A percentile compares a stretch with the other conserved stretches of the same genome.
These are phyloP conservation scores for Cephus pygmeus DNA, from an alignment of 2,888 invertebrate genomes.

Conservation along the genomic window DNA sequence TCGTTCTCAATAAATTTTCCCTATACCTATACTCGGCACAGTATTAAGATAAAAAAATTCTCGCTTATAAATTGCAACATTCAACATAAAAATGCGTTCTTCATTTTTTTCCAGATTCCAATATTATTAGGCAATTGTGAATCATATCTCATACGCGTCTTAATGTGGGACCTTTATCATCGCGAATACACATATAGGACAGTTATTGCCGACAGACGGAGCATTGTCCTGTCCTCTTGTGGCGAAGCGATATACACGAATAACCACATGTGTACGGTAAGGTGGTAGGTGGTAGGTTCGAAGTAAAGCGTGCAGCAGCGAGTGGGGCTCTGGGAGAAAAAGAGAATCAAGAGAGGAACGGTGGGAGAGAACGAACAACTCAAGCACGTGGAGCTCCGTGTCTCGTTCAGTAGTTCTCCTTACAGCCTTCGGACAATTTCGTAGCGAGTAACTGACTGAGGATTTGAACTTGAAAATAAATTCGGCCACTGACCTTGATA, in stretches of 20 bases:
- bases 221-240: slow-evolving; percentile 39
- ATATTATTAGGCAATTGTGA: too few species aligned
- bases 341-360: slow-evolving; percentile 31
- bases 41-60: too few species aligned
- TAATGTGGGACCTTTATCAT: slow-evolving; percentile 38
- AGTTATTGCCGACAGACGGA: slow-evolving; percentile 33
- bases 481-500: neutral
- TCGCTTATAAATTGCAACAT: too few species aligned
- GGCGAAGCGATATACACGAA: neutral
- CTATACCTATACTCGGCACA: too few species aligned
- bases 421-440: slow-evolving; percentile 56
- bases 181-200: slow-evolving; percentile 30
- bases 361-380: slow-evolving; percentile 52
- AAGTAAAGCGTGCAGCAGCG: slow-evolving; percentile 12
- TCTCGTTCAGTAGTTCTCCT: slow-evolving; percentile 57
- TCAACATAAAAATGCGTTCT: too few species aligned
- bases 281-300: slow-evolving; percentile 15
- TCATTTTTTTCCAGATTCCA: too few species aligned
- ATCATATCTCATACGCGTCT: slow-evolving; percentile 11
- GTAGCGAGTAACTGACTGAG: slow-evolving; percentile 26
- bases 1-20: too few species aligned
- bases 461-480: neutral
- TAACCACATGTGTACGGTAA: neutral
- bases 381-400: slow-evolving; percentile 60
- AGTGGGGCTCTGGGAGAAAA: slow-evolving; percentile 20